A percentile compares a stretch with the other conserved stretches of the same genome.
Conservation (phyloP, 1,140 invertebrate genomes). For the Nomia melanderi region DNA sequence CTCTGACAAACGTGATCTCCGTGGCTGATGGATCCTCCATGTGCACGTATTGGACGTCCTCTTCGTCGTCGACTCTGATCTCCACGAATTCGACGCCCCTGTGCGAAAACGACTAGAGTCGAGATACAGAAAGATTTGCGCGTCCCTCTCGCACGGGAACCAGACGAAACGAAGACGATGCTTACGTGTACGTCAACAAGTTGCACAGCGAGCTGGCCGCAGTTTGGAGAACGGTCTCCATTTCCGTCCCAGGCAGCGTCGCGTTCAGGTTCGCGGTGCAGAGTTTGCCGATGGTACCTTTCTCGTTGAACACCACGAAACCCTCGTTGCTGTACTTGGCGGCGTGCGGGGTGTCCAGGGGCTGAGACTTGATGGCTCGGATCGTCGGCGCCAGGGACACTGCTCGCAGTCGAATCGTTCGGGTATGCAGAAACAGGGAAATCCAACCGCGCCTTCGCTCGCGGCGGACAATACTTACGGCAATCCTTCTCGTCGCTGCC, state of each 20-base stretch:
- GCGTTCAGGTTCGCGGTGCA: slow-evolving; percentile 88
- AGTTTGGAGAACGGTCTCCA: slow-evolving; percentile 83
- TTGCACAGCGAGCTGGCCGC: slow-evolving; percentile 90
- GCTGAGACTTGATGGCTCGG: slow-evolving; percentile 81
- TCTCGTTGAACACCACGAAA: slow-evolving; percentile 91
- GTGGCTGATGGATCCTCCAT: slow-evolving; percentile 89
- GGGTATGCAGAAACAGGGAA: slow-evolving; percentile 27
- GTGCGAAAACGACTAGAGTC: slow-evolving; percentile 11
- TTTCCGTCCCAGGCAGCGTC: slow-evolving; percentile 80
- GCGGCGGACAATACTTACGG: slow-evolving; percentile 82
- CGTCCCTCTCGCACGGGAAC: not conserved
- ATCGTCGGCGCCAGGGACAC: slow-evolving; percentile 88
- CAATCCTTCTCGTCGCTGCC: slow-evolving; percentile 93
- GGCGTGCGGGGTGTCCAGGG: slow-evolving; percentile 84
- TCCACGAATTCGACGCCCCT: slow-evolving; percentile 83
- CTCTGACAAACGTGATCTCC: slow-evolving; percentile 90
- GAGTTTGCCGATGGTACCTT: slow-evolving; percentile 89
- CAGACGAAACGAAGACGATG: slow-evolving; percentile 4
- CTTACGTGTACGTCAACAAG: slow-evolving; percentile 88
- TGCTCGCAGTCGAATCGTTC: slow-evolving; percentile 67
- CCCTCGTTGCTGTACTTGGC: slow-evolving; percentile 87
- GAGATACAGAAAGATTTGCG: not conserved
- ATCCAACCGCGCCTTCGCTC: not conserved
- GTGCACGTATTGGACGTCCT: slow-evolving; percentile 85
- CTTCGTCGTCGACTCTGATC: slow-evolving; percentile 81